Evolutionary conservation across 2,113 vertebrate genomes (phyloP).

Genomic region (Setophaga petechia): DNA sequence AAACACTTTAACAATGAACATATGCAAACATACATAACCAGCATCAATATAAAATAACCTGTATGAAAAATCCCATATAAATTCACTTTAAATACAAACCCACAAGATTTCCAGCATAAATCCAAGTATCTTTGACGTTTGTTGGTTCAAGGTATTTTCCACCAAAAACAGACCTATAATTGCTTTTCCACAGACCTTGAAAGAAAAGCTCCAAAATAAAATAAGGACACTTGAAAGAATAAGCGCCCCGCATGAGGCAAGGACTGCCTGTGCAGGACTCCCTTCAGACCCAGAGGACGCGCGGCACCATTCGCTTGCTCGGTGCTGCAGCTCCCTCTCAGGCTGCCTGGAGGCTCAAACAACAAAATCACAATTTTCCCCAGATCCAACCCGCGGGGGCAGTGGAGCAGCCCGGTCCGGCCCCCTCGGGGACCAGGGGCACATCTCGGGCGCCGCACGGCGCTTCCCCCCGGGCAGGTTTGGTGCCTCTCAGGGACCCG

Average conservation of each 20-base stretch:
- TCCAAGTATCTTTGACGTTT: not conserved
- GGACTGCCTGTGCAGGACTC: rapidly evolving
- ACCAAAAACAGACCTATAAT: not conserved
- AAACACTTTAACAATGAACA: not conserved
- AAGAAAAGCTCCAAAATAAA: not conserved
- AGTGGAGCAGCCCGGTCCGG: rapidly evolving
- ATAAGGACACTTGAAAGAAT: not conserved
- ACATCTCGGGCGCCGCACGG: rapidly evolving
- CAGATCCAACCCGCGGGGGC: rapidly evolving
- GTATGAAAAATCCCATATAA: not conserved
- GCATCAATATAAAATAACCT: not conserved
- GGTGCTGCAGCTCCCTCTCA: not conserved
- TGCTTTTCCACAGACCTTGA: not conserved
- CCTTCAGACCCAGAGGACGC: not conserved
- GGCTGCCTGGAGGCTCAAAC: not conserved
- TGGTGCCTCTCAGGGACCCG: rapidly evolving
- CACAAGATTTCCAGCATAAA: not conserved
- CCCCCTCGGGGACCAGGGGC: rapidly evolving
- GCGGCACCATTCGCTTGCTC: rapidly evolving
- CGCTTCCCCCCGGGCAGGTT: not conserved
- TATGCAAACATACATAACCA: not conserved
- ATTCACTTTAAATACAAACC: not conserved
- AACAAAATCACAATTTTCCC: rapidly evolving
- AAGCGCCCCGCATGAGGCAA: not conserved
- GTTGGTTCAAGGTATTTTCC: not conserved